Evolutionary conservation across 2,797 vertebrate species (phyloP).

Genomic region (Linurgus olivaceus): DNA sequence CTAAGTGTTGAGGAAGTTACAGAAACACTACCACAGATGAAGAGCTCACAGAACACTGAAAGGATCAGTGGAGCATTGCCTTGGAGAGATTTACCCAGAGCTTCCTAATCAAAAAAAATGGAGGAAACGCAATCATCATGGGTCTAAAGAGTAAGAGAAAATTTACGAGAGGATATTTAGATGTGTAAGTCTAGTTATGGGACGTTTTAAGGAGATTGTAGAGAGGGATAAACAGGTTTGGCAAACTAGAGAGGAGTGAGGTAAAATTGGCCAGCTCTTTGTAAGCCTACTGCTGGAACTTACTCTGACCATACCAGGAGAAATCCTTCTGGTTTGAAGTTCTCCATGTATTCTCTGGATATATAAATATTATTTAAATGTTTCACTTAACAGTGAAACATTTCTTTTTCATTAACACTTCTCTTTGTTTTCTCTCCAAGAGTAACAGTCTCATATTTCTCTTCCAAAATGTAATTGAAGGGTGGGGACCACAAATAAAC

Average conservation of each 20-base stretch:
- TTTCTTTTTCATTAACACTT: too few species aligned
- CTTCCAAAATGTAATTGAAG: background rate
- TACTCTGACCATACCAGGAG: background rate
- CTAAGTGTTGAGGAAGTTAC: background rate
- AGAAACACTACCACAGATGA: background rate
- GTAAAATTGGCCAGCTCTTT: background rate
- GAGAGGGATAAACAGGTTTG: rapidly evolving
- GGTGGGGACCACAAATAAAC: background rate
- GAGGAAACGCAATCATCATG: rapidly evolving
- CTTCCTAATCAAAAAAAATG: background rate
- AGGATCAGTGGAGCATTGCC: background rate
- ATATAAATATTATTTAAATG: background rate
- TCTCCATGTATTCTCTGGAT: background rate
- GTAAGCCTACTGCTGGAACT: background rate
- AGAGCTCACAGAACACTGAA: background rate
- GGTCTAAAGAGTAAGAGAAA: background rate
- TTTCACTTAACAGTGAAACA: background rate
- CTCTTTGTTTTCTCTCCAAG: background rate
- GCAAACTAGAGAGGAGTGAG: background rate
- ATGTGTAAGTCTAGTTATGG: background rate
- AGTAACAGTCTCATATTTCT: background rate
- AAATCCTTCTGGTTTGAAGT: background rate
- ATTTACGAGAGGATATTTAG: background rate
- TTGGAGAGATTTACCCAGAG: background rate
- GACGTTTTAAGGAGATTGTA: background rate